Conservation (phyloP, 2,113 vertebrate genomes). For the Channa argus region DNA sequence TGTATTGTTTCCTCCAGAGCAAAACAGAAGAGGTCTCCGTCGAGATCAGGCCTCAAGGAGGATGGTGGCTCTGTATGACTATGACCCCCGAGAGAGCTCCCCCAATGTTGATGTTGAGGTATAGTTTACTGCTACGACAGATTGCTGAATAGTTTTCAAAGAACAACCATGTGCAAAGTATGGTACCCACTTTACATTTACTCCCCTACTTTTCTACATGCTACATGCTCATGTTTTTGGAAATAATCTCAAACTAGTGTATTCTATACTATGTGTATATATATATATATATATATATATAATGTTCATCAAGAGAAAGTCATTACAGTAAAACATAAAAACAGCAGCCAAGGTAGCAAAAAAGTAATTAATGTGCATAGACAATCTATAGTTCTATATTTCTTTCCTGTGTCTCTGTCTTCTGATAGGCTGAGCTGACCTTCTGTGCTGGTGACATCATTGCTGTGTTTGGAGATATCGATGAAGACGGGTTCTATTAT, state of each 20-base stretch:
- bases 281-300: not conserved
- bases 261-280: no score
- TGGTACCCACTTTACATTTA: not conserved
- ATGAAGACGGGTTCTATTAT: constrained; percentile 97
- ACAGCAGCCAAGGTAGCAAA: not conserved
- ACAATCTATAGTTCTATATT: not conserved
- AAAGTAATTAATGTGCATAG: no score
- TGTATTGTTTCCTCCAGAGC: constrained; percentile 62
- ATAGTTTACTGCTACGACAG: constrained; percentile 3
- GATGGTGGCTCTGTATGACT: constrained; percentile 97
- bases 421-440: constrained; percentile 90
- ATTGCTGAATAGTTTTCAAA: not conserved
- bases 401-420: constrained; percentile 27
- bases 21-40: constrained; percentile 74
- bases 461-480: constrained; percentile 92
- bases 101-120: constrained; percentile 96
- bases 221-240: not conserved
- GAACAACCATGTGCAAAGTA: not conserved
- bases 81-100: constrained; percentile 94
- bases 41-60: constrained; percentile 80
- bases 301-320: not conserved
- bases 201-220: not conserved
- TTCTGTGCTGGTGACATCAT: constrained; percentile 94
- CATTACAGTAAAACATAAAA: not conserved
- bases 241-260: not conserved